These are phyloP conservation scores for Troglohyphantes excavatus DNA, from an alignment of 2,888 invertebrate genomes.

Conservation along the genomic window DNA sequence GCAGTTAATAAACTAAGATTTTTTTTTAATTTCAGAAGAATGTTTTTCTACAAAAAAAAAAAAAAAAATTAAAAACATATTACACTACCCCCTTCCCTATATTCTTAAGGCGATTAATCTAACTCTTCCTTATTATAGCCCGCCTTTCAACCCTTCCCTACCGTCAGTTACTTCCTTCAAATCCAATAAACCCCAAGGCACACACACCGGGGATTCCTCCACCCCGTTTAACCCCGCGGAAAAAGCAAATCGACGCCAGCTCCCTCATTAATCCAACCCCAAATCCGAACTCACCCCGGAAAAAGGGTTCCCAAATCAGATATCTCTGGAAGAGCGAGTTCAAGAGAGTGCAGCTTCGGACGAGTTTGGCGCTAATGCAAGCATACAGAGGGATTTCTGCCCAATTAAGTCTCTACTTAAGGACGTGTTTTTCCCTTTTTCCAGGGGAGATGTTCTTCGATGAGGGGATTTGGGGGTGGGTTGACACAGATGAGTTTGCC, in stretches of 20 bases:
- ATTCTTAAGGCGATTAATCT: too few relatives aligned
- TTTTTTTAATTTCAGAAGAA: too few relatives aligned
- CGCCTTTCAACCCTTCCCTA: background rate
- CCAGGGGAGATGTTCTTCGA: background rate
- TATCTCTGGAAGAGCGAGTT: background rate
- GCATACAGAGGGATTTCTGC: conserved; percentile 47
- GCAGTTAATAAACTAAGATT: too few relatives aligned
- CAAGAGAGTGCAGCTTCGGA: conserved; percentile 27
- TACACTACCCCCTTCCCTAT: too few relatives aligned
- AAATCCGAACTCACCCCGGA: conserved; percentile 35
- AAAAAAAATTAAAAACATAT: too few relatives aligned
- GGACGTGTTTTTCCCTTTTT: conserved; percentile 36
- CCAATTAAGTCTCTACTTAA: conserved; percentile 69
- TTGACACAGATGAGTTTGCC: conserved; percentile 12
- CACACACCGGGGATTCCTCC: conserved; percentile 11
- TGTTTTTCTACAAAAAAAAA: too few relatives aligned
- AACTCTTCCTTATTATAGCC: too few relatives aligned
- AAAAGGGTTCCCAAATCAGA: conserved; percentile 63
- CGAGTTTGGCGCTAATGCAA: conserved; percentile 52
- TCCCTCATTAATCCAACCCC: conserved; percentile 50
- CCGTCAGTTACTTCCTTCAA: background rate
- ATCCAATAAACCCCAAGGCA: conserved; percentile 47
- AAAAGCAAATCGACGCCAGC: conserved; percentile 30
- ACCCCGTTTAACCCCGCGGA: background rate
- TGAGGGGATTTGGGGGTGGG: conserved; percentile 25